Evolutionary conservation across 2,888 invertebrate species (phyloP).

Genomic region (Eupsilia transversa): DNA sequence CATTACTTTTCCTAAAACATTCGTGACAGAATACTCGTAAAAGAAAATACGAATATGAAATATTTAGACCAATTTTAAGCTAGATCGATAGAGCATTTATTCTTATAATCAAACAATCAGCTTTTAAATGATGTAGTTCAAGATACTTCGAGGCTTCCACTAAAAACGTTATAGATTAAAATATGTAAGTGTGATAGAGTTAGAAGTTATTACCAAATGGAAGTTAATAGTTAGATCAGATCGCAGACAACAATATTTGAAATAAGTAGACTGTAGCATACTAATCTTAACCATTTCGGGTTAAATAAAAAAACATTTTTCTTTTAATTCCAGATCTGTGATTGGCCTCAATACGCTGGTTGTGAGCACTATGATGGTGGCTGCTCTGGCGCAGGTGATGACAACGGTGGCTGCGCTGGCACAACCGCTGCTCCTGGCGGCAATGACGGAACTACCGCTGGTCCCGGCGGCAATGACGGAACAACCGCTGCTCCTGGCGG

Average conservation of each 20-base stretch:
- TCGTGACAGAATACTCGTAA: too few species aligned
- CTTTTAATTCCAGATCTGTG: slow-evolving; percentile 60
- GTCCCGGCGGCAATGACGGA: not conserved
- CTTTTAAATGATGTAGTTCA: too few species aligned
- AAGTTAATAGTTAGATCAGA: not conserved
- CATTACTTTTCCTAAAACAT: too few species aligned
- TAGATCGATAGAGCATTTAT: not conserved
- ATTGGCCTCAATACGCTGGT: slow-evolving; percentile 65
- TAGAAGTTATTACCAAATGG: not conserved
- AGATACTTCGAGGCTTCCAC: not conserved
- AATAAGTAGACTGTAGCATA: not conserved
- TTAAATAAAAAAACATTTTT: not conserved
- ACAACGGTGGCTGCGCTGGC: slow-evolving; percentile 26
- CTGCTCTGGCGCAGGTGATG: slow-evolving; percentile 15
- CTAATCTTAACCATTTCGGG: too few species aligned
- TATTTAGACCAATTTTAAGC: not conserved
- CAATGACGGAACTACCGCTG: not conserved
- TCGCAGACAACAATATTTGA: too few species aligned
- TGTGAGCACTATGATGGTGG: slow-evolving; percentile 48
- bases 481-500: not conserved
- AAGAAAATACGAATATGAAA: not conserved
- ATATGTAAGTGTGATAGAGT: not conserved
- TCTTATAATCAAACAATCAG: not conserved
- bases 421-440: not conserved
- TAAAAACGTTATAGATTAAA: too few species aligned